A percentile compares a stretch with the other conserved stretches of the same genome.
phyloP scores from a whole-genome alignment of 2,888 invertebrate species.

The Lasioglossum lativentre region DNA sequence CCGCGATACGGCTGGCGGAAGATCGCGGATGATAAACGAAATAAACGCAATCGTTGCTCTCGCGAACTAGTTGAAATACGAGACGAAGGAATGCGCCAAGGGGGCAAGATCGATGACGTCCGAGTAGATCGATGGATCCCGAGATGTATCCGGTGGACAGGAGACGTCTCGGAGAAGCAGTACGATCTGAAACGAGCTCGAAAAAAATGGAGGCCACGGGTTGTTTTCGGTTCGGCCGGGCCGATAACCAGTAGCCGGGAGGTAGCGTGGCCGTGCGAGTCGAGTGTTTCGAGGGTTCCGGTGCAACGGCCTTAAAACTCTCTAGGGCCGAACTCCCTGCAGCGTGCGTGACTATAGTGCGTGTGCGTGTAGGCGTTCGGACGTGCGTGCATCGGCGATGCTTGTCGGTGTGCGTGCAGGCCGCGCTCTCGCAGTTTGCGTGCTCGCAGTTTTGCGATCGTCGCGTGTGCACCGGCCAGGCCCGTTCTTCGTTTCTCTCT shows the following conservation, averaged over 20 bases:
- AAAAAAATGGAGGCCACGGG: conserved; percentile 34
- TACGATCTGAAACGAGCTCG: not conserved
- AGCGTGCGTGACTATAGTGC: conserved; percentile 79
- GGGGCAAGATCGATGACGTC: not conserved
- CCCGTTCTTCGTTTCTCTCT: conserved; percentile 38
- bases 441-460: conserved; percentile 33
- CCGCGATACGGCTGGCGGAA: not conserved
- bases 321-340: conserved; percentile 81
- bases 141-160: not conserved
- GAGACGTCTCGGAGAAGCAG: not conserved
- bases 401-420: conserved; percentile 20
- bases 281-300: conserved; percentile 78
- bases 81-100: not conserved
- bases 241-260: conserved; percentile 56
- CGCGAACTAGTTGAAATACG: not conserved
- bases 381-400: conserved; percentile 24
- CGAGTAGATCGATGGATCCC: not conserved
- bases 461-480: conserved; percentile 49
- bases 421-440: conserved; percentile 27
- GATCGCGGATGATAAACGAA: not conserved
- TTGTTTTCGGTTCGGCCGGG: conserved; percentile 9
- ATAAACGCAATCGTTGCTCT: not conserved
- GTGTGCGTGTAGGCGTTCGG: conserved; percentile 41
- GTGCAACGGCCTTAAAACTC: conserved; percentile 83
- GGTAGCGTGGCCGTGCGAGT: conserved; percentile 61